These are phyloP conservation scores for Ptilodon capucinus DNA, from an alignment of 2,888 invertebrate species.

Conservation along the genomic window DNA sequence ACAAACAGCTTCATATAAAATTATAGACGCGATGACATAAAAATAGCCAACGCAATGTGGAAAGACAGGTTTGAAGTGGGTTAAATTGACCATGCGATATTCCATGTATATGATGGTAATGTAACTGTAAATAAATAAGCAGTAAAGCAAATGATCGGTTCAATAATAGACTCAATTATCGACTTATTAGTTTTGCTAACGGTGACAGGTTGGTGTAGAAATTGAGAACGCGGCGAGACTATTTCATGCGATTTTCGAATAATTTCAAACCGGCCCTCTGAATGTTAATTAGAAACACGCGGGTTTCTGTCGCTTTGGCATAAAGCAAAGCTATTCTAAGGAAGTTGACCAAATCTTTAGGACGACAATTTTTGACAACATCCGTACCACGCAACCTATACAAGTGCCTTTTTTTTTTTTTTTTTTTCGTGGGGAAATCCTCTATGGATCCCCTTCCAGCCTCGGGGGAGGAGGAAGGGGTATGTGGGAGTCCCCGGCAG, in stretches of 20 bases:
- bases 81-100: conserved; percentile 40
- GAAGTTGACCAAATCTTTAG: neutral
- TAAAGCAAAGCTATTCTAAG: neutral
- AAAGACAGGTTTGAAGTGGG: conserved; percentile 17
- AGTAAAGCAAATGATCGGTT: too few relatives aligned
- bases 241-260: conserved; percentile 6
- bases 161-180: conserved; percentile 36
- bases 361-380: too few relatives aligned
- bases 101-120: conserved; percentile 30
- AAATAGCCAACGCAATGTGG: conserved; percentile 10
- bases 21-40: conserved; percentile 5
- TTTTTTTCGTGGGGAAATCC: too few relatives aligned
- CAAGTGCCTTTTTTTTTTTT: too few relatives aligned
- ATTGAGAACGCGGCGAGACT: conserved; percentile 9
- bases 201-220: conserved; percentile 32
- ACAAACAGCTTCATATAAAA: neutral
- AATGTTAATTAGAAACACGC: conserved; percentile 1
- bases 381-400: too few relatives aligned
- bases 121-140: conserved; percentile 45
- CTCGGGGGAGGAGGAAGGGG: too few relatives aligned
- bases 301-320: neutral
- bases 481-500: too few relatives aligned
- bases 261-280: conserved; percentile 33
- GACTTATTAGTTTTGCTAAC: conserved; percentile 43
- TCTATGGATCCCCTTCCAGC: too few relatives aligned